Evolutionary conservation across 2,797 vertebrate genomes (phyloP).

Genomic region (Spinus pinus): DNA sequence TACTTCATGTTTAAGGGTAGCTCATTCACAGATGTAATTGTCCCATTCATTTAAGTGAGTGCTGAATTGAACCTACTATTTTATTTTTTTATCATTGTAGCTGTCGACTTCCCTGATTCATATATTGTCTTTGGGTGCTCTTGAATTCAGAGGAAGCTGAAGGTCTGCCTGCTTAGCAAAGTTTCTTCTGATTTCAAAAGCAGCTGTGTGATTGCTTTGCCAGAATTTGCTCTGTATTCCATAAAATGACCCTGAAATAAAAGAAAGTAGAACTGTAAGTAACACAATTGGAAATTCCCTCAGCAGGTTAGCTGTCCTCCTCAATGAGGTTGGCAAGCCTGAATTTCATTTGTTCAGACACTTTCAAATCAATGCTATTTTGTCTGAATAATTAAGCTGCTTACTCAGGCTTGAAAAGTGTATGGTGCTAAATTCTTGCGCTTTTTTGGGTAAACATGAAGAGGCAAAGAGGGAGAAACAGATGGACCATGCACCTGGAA

Average conservation of each 20-base stretch:
- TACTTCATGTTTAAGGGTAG: background rate
- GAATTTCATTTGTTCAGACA: constrained; percentile 29
- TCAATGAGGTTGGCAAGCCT: background rate
- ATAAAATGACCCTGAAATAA: background rate
- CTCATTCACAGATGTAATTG: background rate
- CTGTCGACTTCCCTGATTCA: background rate
- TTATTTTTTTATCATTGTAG: background rate
- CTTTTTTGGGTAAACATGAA: background rate
- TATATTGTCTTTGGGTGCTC: background rate
- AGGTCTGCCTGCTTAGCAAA: background rate
- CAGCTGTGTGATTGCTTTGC: background rate
- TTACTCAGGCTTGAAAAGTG: constrained; percentile 5
- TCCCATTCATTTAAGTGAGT: background rate
- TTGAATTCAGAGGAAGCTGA: background rate
- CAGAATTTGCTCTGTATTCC: background rate
- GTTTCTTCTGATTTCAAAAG: background rate
- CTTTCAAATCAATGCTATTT: constrained; percentile 36
- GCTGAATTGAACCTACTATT: background rate
- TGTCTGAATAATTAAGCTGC: constrained; percentile 51
- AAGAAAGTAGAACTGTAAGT: constrained; percentile 4
- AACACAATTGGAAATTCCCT: background rate
- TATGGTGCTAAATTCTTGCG: background rate
- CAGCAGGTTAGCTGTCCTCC: background rate
- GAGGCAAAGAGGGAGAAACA: background rate
- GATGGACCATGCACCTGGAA: background rate